Base-by-base conservation (phyloP, 2,888 invertebrate species). In the Hylaea fasciaria region DNA sequence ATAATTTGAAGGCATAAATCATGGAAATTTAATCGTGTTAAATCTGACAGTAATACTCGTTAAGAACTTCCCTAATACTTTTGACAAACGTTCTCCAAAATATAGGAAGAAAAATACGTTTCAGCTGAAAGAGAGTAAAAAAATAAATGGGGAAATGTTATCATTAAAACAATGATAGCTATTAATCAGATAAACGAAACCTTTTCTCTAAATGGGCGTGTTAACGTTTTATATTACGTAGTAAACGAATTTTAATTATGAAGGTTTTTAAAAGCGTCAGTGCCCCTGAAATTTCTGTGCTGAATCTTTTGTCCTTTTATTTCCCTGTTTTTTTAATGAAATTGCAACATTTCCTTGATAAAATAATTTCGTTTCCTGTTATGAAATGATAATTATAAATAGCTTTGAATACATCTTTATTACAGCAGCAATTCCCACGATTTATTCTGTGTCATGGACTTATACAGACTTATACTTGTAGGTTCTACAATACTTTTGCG, bases 141-240 rank as follows among this genome's bases (percentile, higher is more conserved):
- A 78, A 77, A 78, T 77, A 85, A 82, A 76, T 73, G 68, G 70
- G 67, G 75, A 72, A 78, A 75, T 76, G 80, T 84, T 82, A 83
- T 81, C 83, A 79, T 87, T 85, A 83, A 79, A 80, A 78, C 74
- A 82, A 85, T 75, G 80, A 79, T 73, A 74, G 76, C 72, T 64
- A 85, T 88, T 83, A 87, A 86, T 88, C 80, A 85, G 74, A 80
- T 68, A 76, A 82, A 81, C 82, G 79, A 77, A 81, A 81, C 80
- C 74, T 77, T 78, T 75, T 68, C 72, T 71, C 70, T 73, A 73
- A 81, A 81, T 78, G 77, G 72, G 69, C 71, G 74, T 73, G 77
- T 76, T 80, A 79, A 80, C 79, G 79, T 77, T 51, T 72, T 74
- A 82, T 76, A 81, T 78, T 74, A 74, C 47, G 49, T 63, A 51